Percentiles rank a stretch among this genome's conserved stretches.
Evolutionary conservation across 2,888 invertebrate species (phyloP).

Genomic region (Agapostemon virescens): DNA sequence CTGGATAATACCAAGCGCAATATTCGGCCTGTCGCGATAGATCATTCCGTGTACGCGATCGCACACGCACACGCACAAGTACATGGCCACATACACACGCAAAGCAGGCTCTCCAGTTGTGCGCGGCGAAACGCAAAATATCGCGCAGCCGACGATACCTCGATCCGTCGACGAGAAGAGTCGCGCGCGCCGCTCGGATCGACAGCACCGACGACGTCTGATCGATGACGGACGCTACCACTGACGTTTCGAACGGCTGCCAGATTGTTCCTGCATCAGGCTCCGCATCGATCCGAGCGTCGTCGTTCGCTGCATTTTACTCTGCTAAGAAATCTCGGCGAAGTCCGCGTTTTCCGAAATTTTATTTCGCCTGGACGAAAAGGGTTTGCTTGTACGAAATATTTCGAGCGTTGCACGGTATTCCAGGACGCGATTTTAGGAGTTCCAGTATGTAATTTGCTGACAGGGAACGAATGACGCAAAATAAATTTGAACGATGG

Average conservation of each 20-base stretch:
- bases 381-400: too few species aligned
- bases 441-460: too few species aligned
- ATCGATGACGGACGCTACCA: slow-evolving; percentile 22
- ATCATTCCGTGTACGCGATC: slow-evolving; percentile 55
- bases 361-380: not conserved
- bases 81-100: too few species aligned
- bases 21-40: slow-evolving; percentile 69
- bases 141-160: slow-evolving; percentile 14
- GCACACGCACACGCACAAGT: not conserved
- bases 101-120: not conserved
- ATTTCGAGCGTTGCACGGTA: too few species aligned
- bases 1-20: slow-evolving; percentile 68
- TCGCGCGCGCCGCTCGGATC: not conserved
- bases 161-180: slow-evolving; percentile 25
- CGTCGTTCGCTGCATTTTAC: not conserved
- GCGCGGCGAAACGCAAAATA: slow-evolving; percentile 50
- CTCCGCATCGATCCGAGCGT: not conserved
- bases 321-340: not conserved
- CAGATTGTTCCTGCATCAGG: slow-evolving; percentile 15
- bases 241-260: slow-evolving; percentile 12
- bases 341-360: not conserved
- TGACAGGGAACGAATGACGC: too few species aligned
- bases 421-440: too few species aligned
- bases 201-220: slow-evolving; percentile 22
- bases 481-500: too few species aligned